A percentile compares a stretch with the other conserved stretches of the same genome.
Conservation (phyloP, 2,797 vertebrate species). For the Sebastes steindachneri region DNA sequence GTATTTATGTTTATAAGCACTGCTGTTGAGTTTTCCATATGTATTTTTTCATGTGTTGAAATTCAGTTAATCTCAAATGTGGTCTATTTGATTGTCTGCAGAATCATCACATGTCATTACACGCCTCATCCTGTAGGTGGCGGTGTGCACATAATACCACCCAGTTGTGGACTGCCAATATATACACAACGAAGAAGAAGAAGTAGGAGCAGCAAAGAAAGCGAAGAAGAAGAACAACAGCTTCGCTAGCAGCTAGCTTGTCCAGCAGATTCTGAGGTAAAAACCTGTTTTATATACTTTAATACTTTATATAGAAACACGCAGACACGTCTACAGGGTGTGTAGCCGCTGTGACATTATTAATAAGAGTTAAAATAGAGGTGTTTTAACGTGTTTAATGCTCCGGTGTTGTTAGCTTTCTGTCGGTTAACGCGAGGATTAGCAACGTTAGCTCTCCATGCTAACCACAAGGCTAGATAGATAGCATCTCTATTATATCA, state of each 20-base stretch:
- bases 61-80: neutral
- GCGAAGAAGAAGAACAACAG: slow-evolving; percentile 25
- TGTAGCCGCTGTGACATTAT: fast-evolving
- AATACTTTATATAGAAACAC: fast-evolving
- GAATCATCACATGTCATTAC: fast-evolving
- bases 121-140: neutral
- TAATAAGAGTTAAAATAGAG: fast-evolving
- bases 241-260: slow-evolving; percentile 28
- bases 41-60: too few relatives aligned
- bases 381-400: neutral
- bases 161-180: neutral
- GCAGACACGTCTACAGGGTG: fast-evolving
- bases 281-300: neutral
- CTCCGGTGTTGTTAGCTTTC: neutral
- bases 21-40: too few relatives aligned
- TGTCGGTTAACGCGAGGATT: slow-evolving; percentile 13
- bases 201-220: neutral
- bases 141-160: fast-evolving
- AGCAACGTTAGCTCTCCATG: slow-evolving; percentile 38
- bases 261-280: slow-evolving; percentile 55
- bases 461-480: neutral
- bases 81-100: neutral
- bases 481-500: too few relatives aligned
- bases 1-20: too few relatives aligned
- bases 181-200: slow-evolving; percentile 20